Base-by-base conservation (phyloP, 1,140 invertebrate genomes). In the Leptoteleia sp. region DNA sequence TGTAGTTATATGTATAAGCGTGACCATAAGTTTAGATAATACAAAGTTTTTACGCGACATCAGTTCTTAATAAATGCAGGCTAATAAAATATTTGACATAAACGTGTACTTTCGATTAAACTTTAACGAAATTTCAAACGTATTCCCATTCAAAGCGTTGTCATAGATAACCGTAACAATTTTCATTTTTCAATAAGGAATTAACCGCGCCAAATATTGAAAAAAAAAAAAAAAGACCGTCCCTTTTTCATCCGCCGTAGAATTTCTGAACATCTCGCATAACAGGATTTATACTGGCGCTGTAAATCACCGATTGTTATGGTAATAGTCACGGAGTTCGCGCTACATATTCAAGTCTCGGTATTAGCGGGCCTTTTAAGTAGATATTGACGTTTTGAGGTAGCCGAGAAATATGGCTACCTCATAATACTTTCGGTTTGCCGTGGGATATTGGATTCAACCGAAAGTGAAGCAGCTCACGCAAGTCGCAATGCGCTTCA, bases 251-350 rank as follows among this genome's bases (percentile, higher is more conserved):
- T 19, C n/a, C 2, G 17, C 0, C 9, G 9, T 3, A 48, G 65
- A 75, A 62, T 71, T 57, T 19, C 22, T 16, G 59, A 67, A 71
- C 54, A 72, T 67, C 45, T 71, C 43, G 40, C 13, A 40, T 62
- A 72, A 57, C 55, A 50, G 37, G 38, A 62, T 79, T 79, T 70
- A 79, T 50, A 50, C 37, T 19, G 52, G 43, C 40, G 55, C 17
- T 70, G 70, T 79, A 79, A 79, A 79, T 79, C 76, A 73, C 48
- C 70, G 70, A 75, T 79, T 73, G 76, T 79, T 79, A 79, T 79
- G 70, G 70, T 59, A 79, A 79, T 79, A 65, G 62, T 73, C 43
- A 29, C 42, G n/a, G 38, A 54, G 31, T 67, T 67, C 19, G 15
- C 22, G 25, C 27, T 72, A 38, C 37, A 52, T 55, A 68, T 73